Evolutionary conservation across 2,888 invertebrate species (phyloP).

Genomic region (Conops quadrifasciatus): DNA sequence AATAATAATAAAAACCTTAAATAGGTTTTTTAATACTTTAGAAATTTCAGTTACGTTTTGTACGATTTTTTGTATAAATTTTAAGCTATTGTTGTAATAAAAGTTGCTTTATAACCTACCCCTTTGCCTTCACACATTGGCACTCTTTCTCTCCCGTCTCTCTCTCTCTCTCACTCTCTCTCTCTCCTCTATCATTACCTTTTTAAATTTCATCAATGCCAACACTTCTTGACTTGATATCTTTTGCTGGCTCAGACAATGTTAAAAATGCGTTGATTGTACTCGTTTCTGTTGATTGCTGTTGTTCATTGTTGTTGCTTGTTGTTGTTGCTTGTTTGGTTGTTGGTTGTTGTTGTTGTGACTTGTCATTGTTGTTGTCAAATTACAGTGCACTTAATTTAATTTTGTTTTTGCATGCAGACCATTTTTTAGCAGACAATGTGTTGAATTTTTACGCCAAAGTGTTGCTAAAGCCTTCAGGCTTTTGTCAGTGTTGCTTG

Average conservation of each 20-base stretch:
- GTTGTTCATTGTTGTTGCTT: background rate
- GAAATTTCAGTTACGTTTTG: too few relatives aligned
- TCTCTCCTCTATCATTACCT: too few relatives aligned
- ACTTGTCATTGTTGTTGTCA: slow-evolving; percentile 46
- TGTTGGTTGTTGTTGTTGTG: background rate
- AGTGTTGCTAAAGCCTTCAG: slow-evolving; percentile 33
- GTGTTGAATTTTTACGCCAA: slow-evolving; percentile 48
- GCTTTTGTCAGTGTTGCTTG: slow-evolving; percentile 14
- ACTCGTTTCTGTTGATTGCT: slow-evolving; percentile 2
- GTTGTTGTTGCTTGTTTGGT: background rate
- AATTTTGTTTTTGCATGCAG: slow-evolving; percentile 63
- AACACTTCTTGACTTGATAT: background rate
- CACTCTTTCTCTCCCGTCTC: too few relatives aligned
- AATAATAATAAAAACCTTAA: too few relatives aligned
- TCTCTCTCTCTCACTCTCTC: too few relatives aligned
- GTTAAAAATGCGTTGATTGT: slow-evolving; percentile 6
- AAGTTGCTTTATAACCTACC: too few relatives aligned
- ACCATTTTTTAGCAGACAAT: slow-evolving; percentile 53
- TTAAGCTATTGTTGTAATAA: background rate
- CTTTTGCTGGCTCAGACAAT: background rate
- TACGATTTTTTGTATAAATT: background rate
- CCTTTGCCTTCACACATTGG: too few relatives aligned
- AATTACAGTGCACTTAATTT: slow-evolving; percentile 63
- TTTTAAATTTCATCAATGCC: too few relatives aligned
- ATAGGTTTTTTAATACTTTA: too few relatives aligned